A percentile compares a stretch with the other conserved stretches of the same genome.
Evolutionary conservation across 2,113 vertebrate species (phyloP).

Genomic region (Stomatorhinus ivindoensis): DNA sequence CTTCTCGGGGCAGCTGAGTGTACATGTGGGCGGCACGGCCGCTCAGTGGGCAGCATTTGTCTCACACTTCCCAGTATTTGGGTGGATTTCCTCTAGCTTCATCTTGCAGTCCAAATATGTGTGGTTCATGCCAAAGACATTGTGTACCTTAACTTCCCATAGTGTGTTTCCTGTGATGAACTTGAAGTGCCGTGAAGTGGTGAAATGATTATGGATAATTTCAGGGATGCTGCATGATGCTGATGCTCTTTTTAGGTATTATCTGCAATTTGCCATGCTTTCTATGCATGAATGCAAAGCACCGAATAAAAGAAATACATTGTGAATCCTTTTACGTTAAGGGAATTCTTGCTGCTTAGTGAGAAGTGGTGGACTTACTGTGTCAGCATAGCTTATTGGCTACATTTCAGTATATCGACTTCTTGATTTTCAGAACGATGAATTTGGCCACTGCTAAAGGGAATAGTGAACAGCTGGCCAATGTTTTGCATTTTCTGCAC

Average conservation of each 20-base stretch:
- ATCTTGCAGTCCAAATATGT: neutral
- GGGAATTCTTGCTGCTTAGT: neutral
- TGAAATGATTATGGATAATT: neutral
- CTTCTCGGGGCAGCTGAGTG: neutral
- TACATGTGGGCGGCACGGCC: neutral
- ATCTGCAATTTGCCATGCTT: neutral
- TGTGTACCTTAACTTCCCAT: neutral
- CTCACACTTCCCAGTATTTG: neutral
- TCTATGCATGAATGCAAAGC: neutral
- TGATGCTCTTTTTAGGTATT: neutral
- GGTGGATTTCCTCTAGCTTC: neutral
- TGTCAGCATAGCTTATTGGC: neutral
- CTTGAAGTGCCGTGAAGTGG: neutral
- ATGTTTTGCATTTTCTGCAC: slow-evolving; percentile 2
- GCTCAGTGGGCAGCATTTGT: neutral
- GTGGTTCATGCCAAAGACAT: neutral
- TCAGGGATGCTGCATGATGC: neutral
- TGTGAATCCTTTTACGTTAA: neutral
- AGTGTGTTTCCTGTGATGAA: neutral
- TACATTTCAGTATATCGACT: neutral
- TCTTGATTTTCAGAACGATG: neutral
- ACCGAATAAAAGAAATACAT: neutral
- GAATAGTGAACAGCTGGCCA: neutral
- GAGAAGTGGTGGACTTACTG: neutral
- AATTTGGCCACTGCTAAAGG: neutral